Conservation (phyloP, 2,797 vertebrate species). For the Hirundo rustica region DNA sequence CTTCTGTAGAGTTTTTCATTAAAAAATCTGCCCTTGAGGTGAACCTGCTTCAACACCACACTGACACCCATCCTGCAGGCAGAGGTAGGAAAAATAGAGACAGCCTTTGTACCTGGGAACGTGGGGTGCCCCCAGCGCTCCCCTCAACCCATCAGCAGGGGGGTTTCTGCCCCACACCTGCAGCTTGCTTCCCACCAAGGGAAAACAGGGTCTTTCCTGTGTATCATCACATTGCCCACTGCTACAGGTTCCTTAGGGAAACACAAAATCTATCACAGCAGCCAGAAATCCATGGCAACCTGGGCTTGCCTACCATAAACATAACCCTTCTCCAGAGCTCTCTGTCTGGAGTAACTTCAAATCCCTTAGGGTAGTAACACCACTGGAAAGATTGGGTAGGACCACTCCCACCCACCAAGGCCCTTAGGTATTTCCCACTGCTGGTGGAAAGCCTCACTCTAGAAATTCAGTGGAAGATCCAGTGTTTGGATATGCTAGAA, state of each 20-base stretch:
- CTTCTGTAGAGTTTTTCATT: not conserved
- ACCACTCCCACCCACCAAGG: not conserved
- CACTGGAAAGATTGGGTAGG: not conserved
- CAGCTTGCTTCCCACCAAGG: not conserved
- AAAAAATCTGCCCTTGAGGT: not conserved
- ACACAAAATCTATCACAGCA: not conserved
- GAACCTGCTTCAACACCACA: not conserved
- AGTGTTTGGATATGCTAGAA: not conserved
- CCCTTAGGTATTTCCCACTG: not conserved
- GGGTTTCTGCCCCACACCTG: not conserved
- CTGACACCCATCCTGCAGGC: not conserved
- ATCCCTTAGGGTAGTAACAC: not conserved
- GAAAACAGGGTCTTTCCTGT: not conserved
- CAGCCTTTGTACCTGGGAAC: not conserved
- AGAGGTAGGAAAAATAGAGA: not conserved
- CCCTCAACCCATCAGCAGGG: not conserved
- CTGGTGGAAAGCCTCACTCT: not conserved
- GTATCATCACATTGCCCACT: fast-evolving
- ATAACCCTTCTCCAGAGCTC: not conserved
- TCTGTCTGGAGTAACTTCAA: not conserved
- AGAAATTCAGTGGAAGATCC: not conserved
- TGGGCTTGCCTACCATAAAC: not conserved
- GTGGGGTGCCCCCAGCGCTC: not conserved
- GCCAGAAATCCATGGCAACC: not conserved
- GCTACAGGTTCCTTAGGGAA: not conserved